Conservation (phyloP, 2,888 invertebrate genomes). For the Apamea monoglypha region DNA sequence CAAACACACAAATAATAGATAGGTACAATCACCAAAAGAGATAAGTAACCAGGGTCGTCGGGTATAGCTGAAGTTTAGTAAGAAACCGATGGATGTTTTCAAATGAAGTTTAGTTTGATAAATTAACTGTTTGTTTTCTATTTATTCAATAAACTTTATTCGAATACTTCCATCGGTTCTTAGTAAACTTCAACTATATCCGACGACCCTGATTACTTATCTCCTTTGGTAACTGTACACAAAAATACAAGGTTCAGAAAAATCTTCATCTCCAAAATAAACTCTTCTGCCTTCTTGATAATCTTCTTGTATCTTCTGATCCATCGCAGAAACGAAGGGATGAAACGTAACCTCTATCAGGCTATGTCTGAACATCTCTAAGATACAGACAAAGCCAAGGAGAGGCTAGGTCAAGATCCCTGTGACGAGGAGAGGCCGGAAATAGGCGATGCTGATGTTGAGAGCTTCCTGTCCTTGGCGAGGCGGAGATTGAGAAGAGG, state of each 20-base stretch:
- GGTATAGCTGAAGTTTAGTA: no score
- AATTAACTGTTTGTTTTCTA: no score
- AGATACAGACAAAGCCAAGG: slow-evolving; percentile 91
- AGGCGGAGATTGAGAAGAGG: background rate
- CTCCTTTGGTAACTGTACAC: no score
- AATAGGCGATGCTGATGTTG: no score
- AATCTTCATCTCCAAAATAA: background rate
- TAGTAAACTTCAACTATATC: no score
- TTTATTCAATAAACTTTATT: no score
- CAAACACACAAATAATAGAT: background rate
- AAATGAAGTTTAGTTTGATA: no score
- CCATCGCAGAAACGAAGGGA: slow-evolving; percentile 74
- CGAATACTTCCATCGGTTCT: no score
- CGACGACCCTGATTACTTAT: no score
- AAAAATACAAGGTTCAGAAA: background rate
- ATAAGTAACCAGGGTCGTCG: no score
- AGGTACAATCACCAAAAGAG: no score
- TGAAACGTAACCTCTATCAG: slow-evolving; percentile 91
- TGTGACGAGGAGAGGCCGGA: slow-evolving; percentile 7
- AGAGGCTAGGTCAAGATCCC: slow-evolving; percentile 90
- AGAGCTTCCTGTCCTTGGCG: background rate
- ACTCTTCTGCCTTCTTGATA: slow-evolving; percentile 22
- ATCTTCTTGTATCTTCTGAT: slow-evolving; percentile 34
- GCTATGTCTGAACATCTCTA: slow-evolving; percentile 88
- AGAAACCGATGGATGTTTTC: no score